Evolutionary conservation across 2,888 invertebrate species (phyloP), one percentile per base, ranked within the genome.

Genomic region (Drosophila kambysellisi): DNA sequence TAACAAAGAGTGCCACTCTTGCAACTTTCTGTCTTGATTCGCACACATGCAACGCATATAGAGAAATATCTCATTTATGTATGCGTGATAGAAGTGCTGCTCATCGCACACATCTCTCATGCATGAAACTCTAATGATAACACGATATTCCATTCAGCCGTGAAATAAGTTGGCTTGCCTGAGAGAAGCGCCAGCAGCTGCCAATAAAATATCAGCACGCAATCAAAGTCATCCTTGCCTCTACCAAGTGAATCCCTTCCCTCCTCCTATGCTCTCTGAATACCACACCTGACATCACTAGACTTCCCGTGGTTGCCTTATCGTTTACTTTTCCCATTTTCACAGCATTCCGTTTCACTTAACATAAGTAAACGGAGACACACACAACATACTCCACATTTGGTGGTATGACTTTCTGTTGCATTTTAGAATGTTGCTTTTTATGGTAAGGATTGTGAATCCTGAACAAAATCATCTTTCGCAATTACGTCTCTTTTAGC

Each of bases 321-420:
- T 69, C 56, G 59, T 25, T 64, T 48, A 48, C 57, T 51, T 46
- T 48, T 51, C 64, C 64, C 82, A 54, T 64, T 83, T 83, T 83
- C 83, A 85, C 75, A 68, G 73, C 71, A 70, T 85, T 85, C 83
- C 88, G 80, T 82, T 80, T 83, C 85, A 80, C 78, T 86, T 83
- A 77, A 74, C 82, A 73, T 71, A 79, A 73, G 62, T 65, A 61
- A 72, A 66, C 46, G 32, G 50, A 35, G 52, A 37, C 53, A 39
- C 25, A 46, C 50, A 52, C 20, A 9, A 25, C 46, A 15, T 3
- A 25, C 15, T 15, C 46, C 15, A 46, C 25, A 25, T 46, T 46
- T 46, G 25, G 12, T 15, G 46, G 20, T 7, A 30, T 50, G 9
- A 29, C 7, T 20, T 12, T 46, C n/a, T n/a, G 12, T 60, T 58